A percentile compares a stretch with the other conserved stretches of the same genome.
phyloP scores from a whole-genome alignment of 2,113 vertebrate species.

The Thomomys bottae region DNA sequence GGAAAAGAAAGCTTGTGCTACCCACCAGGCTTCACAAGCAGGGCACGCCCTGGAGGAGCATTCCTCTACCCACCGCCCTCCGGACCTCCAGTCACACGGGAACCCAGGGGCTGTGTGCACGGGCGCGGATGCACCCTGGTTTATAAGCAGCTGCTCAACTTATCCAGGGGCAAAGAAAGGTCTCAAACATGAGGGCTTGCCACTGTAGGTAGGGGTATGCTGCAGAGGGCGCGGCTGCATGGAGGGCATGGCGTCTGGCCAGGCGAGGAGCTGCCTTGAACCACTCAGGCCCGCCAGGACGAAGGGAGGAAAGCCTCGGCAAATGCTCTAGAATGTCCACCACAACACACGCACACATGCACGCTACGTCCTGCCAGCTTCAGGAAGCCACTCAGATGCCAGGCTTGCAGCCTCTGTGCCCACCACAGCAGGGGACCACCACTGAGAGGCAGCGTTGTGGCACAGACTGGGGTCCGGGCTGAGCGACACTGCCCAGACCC shows the following conservation, averaged over 20 bases:
- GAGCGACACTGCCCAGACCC: background rate
- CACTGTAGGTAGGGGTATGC: too few species aligned
- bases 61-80: too few species aligned
- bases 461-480: too few species aligned
- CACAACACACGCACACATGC: background rate
- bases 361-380: background rate
- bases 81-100: background rate
- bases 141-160: background rate
- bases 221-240: background rate
- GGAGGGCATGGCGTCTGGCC: too few species aligned
- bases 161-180: background rate
- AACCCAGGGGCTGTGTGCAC: too few species aligned
- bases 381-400: fast-evolving
- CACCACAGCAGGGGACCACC: fast-evolving
- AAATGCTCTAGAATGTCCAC: too few species aligned
- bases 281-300: too few species aligned
- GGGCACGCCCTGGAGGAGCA: background rate
- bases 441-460: background rate
- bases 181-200: background rate
- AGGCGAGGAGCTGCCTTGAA: too few species aligned
- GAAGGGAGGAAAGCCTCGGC: too few species aligned
- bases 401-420: background rate
- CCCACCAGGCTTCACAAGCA: background rate
- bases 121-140: background rate
- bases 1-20: background rate